phyloP scores from a whole-genome alignment of 2,888 invertebrate species.

The Drosophila prostipennis region DNA sequence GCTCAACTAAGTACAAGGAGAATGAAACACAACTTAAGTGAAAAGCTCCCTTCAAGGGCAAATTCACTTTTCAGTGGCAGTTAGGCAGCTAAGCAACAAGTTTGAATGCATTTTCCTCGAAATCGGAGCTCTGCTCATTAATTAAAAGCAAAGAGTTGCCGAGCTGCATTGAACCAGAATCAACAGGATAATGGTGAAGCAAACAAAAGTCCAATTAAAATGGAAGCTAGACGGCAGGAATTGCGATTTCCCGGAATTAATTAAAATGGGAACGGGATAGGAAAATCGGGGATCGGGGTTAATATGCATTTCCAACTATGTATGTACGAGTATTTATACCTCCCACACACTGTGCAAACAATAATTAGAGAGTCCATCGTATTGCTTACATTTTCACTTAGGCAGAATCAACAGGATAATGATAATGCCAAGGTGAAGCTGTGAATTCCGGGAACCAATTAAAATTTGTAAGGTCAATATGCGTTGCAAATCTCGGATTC shows the following conservation, averaged over 20 bases:
- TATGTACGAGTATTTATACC: too few species aligned
- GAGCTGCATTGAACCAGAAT: constrained; percentile 1
- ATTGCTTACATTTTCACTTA: neutral
- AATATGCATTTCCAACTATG: neutral
- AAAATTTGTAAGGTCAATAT: neutral
- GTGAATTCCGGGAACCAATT: neutral
- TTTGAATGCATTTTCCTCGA: neutral
- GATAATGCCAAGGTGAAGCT: neutral
- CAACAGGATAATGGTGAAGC: constrained; percentile 5
- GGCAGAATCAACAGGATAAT: neutral
- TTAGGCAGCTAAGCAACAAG: neutral
- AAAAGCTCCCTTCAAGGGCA: neutral
- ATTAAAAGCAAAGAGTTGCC: neutral
- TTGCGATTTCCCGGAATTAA: neutral
- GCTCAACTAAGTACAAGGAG: too few species aligned
- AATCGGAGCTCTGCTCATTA: constrained; percentile 7
- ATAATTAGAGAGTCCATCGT: neutral
- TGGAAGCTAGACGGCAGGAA: neutral
- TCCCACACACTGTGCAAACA: neutral
- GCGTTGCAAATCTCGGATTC: neutral
- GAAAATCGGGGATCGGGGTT: neutral
- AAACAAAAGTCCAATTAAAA: constrained; percentile 3
- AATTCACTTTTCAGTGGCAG: too few species aligned
- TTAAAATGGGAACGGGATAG: neutral
- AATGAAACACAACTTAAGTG: too few species aligned